Evolutionary conservation across 2,888 invertebrate genomes (phyloP).

Genomic region (Lordiphosa fenestrarum): DNA sequence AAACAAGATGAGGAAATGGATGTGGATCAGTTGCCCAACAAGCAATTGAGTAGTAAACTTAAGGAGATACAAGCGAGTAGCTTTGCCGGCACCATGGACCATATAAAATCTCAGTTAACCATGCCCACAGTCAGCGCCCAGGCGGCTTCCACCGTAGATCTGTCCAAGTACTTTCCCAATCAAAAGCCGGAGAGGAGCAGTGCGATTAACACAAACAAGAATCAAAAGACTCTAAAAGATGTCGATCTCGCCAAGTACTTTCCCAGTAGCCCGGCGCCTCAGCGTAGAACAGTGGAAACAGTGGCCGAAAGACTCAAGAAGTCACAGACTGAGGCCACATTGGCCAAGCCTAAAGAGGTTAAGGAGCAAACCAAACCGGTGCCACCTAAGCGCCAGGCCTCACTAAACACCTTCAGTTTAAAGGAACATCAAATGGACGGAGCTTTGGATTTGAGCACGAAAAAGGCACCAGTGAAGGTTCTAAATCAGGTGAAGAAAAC

Average conservation of each 20-base stretch:
- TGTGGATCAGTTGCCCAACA: conserved; percentile 60
- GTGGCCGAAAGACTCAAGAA: conserved; percentile 74
- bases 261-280: conserved; percentile 77
- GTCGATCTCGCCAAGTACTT: conserved; percentile 80
- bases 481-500: conserved; percentile 15
- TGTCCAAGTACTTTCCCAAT: conserved; percentile 80
- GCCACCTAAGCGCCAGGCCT: conserved; percentile 58
- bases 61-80: conserved; percentile 78
- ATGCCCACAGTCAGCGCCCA: conserved; percentile 77
- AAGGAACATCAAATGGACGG: conserved; percentile 80
- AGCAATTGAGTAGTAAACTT: conserved; percentile 68
- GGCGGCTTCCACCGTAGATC: conserved; percentile 68
- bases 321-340: conserved; percentile 66
- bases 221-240: conserved; percentile 79
- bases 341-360: conserved; percentile 26
- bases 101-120: conserved; percentile 78
- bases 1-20: conserved; percentile 63
- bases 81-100: conserved; percentile 79
- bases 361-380: conserved; percentile 15
- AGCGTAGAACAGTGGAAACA: conserved; percentile 73
- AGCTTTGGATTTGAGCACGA: conserved; percentile 75
- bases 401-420: conserved; percentile 67
- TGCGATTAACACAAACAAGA: conserved; percentile 73
- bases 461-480: conserved; percentile 50
- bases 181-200: conserved; percentile 75